Evolutionary conservation across 2,888 invertebrate genomes (phyloP).

Genomic region (Hirtodrosophila alboralis): DNA sequence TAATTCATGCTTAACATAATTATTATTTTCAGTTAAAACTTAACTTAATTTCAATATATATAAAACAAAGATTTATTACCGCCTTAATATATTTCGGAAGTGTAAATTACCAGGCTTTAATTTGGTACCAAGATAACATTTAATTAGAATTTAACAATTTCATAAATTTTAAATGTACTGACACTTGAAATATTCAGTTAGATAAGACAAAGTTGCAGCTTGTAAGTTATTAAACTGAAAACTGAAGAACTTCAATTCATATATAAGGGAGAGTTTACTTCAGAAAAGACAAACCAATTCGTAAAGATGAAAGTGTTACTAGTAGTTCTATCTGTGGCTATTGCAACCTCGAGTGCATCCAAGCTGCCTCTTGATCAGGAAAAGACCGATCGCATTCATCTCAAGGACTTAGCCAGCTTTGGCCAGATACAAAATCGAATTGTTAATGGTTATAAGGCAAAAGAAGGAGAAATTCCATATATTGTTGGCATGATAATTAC

Average conservation of each 20-base stretch:
- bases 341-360: not conserved
- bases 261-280: not conserved
- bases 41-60: too few relatives aligned
- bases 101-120: too few relatives aligned
- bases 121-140: not conserved
- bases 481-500: slow-evolving; percentile 46
- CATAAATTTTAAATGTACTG: too few relatives aligned
- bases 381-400: not conserved
- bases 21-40: too few relatives aligned
- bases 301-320: slow-evolving; percentile 8
- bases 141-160: not conserved
- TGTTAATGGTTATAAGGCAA: slow-evolving; percentile 44
- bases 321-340: not conserved
- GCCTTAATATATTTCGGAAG: too few relatives aligned
- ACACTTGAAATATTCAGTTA: too few relatives aligned
- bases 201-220: too few relatives aligned
- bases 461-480: slow-evolving; percentile 47
- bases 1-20: too few relatives aligned
- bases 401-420: not conserved
- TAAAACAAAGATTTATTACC: too few relatives aligned
- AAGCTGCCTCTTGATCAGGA: not conserved
- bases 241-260: not conserved
- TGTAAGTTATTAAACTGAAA: not conserved
- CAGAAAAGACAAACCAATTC: not conserved
- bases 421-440: slow-evolving; percentile 37